Evolutionary conservation across 2,888 invertebrate species (phyloP).

Genomic region (Callimorpha dominula): DNA sequence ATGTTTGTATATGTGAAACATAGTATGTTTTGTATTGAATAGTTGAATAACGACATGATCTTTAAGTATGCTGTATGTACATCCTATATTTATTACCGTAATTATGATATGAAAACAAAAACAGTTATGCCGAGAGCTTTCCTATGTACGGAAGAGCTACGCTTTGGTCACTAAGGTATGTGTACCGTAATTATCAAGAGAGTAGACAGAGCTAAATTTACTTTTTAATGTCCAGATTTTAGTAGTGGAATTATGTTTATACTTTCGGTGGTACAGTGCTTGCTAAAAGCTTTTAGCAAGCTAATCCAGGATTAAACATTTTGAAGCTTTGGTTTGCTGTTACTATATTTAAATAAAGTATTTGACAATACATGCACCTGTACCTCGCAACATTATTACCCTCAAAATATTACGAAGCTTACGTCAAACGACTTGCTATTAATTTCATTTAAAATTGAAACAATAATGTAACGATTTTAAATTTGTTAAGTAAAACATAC

Average conservation of each 20-base stretch:
- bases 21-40: too few species aligned
- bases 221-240: not conserved
- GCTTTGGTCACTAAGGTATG: not conserved
- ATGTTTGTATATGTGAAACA: too few species aligned
- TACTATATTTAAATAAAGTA: not conserved
- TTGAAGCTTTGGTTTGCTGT: not conserved
- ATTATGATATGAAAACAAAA: not conserved
- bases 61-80: too few species aligned
- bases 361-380: not conserved
- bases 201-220: not conserved
- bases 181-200: not conserved
- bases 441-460: too few species aligned
- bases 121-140: not conserved
- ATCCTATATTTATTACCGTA: too few species aligned
- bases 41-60: too few species aligned
- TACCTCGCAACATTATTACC: not conserved
- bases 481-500: too few species aligned
- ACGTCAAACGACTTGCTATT: not conserved
- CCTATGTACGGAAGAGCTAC: not conserved
- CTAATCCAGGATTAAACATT: not conserved
- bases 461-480: too few species aligned
- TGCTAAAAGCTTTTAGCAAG: slow-evolving; percentile 3
- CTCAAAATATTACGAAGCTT: not conserved
- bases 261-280: not conserved
- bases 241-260: not conserved